These are phyloP conservation scores for Illadopsis cleaveri DNA, from an alignment of 2,113 vertebrate genomes.

Conservation along the genomic window DNA sequence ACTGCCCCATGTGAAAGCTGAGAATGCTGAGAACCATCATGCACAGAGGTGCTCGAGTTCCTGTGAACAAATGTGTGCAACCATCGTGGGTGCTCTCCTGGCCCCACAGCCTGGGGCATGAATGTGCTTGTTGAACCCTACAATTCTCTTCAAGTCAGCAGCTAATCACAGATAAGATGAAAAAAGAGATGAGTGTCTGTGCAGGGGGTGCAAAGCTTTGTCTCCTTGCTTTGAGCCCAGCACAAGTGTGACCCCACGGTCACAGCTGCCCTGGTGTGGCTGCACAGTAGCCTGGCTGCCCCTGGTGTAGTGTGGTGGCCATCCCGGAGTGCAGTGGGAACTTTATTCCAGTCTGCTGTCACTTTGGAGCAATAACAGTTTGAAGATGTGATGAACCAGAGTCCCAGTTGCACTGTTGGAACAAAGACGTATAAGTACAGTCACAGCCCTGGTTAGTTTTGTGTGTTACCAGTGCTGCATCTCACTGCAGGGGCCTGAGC, in stretches of 20 bases:
- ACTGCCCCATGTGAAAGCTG: slow-evolving; percentile 24
- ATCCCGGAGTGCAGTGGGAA: neutral
- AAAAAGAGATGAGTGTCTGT: neutral
- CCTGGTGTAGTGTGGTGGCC: neutral
- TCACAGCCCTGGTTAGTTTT: neutral
- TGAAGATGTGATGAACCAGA: neutral
- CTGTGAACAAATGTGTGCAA: neutral
- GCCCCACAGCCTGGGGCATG: neutral
- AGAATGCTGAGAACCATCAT: slow-evolving; percentile 45
- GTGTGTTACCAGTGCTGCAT: neutral
- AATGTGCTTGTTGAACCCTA: slow-evolving; percentile 55
- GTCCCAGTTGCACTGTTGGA: neutral
- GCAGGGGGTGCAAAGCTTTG: neutral
- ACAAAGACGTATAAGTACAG: neutral
- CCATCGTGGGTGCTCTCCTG: neutral
- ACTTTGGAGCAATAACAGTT: neutral
- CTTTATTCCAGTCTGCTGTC: neutral
- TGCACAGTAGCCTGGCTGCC: neutral
- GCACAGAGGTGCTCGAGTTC: neutral
- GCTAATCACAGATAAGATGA: slow-evolving; percentile 39
- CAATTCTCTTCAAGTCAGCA: neutral
- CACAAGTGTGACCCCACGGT: neutral
- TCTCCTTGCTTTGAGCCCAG: neutral
- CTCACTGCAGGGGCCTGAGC: too few species aligned
- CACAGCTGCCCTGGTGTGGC: neutral